Conservation (phyloP, 2,113 vertebrate species). For the Xiphias gladius region DNA sequence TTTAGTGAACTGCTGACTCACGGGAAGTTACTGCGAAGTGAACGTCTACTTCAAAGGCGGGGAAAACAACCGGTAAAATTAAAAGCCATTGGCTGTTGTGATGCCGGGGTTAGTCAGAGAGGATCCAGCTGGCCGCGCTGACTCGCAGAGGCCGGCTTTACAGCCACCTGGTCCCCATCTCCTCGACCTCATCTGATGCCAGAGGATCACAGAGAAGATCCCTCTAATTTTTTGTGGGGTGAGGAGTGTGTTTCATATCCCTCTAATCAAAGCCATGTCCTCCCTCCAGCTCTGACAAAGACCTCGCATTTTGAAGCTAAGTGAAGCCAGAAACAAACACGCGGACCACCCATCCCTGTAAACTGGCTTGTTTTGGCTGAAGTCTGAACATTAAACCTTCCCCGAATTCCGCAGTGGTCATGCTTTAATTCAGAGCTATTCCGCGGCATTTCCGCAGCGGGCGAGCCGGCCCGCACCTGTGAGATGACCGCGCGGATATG, state of each 20-base stretch:
- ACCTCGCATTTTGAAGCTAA: constrained; percentile 72
- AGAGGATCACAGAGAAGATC: constrained; percentile 77
- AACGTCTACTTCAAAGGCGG: constrained; percentile 68
- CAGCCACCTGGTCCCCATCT: constrained; percentile 80
- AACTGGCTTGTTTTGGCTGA: constrained; percentile 77
- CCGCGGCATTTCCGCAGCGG: constrained; percentile 39
- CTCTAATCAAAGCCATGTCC: constrained; percentile 83
- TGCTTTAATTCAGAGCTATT: constrained; percentile 77
- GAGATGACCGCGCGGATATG: constrained; percentile 73
- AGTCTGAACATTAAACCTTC: constrained; percentile 70
- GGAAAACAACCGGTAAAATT: constrained; percentile 69
- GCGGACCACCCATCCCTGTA: constrained; percentile 83
- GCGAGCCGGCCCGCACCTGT: constrained; percentile 82
- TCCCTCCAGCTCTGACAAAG: constrained; percentile 73
- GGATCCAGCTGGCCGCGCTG: constrained; percentile 75
- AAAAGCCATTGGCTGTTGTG: constrained; percentile 74
- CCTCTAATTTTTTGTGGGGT: constrained; percentile 66
- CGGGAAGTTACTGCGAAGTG: constrained; percentile 66
- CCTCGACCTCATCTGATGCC: constrained; percentile 67
- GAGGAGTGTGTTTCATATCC: constrained; percentile 76
- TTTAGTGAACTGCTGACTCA: constrained; percentile 67
- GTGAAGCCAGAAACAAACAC: constrained; percentile 81
- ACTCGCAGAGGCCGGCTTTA: constrained; percentile 59
- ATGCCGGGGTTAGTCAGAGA: constrained; percentile 79
- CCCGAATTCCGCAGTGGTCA: constrained; percentile 78